Evolutionary conservation across 2,888 invertebrate genomes (phyloP).

Genomic region (Idaea dimidiata): DNA sequence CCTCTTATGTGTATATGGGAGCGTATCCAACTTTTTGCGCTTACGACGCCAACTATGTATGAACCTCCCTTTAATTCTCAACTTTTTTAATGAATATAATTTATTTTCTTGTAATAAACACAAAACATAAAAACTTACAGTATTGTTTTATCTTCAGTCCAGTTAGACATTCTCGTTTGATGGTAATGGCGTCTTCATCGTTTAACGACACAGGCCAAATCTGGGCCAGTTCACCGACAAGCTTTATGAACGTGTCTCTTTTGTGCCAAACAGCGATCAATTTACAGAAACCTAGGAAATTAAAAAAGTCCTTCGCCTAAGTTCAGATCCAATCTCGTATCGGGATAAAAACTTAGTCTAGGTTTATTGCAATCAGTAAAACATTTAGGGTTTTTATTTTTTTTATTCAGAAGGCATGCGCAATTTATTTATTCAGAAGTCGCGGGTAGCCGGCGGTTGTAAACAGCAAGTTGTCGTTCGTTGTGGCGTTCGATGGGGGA

Average conservation of each 20-base stretch:
- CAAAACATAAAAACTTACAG: conserved; percentile 37
- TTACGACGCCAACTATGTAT: too few relatives aligned
- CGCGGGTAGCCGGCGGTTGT: too few relatives aligned
- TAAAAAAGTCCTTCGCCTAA: neutral
- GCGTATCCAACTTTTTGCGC: neutral
- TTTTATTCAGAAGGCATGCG: too few relatives aligned
- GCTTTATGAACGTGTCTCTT: conserved; percentile 49
- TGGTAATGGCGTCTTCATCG: conserved; percentile 43
- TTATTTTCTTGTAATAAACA: neutral
- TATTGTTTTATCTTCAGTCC: conserved; percentile 51
- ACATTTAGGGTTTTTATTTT: too few relatives aligned
- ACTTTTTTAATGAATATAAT: too few relatives aligned
- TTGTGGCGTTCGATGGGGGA: too few relatives aligned
- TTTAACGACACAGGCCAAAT: conserved; percentile 55
- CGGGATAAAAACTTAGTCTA: too few relatives aligned
- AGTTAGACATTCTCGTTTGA: conserved; percentile 52
- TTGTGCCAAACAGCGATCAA: conserved; percentile 60
- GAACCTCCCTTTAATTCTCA: too few relatives aligned
- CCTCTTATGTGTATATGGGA: too few relatives aligned
- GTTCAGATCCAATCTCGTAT: neutral
- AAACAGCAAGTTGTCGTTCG: too few relatives aligned
- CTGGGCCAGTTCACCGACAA: conserved; percentile 55
- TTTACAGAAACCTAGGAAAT: conserved; percentile 54
- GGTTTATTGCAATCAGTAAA: neutral
- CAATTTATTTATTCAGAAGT: too few relatives aligned